Evolutionary conservation across 2,797 vertebrate genomes (phyloP).

Genomic region (Avahi laniger): DNA sequence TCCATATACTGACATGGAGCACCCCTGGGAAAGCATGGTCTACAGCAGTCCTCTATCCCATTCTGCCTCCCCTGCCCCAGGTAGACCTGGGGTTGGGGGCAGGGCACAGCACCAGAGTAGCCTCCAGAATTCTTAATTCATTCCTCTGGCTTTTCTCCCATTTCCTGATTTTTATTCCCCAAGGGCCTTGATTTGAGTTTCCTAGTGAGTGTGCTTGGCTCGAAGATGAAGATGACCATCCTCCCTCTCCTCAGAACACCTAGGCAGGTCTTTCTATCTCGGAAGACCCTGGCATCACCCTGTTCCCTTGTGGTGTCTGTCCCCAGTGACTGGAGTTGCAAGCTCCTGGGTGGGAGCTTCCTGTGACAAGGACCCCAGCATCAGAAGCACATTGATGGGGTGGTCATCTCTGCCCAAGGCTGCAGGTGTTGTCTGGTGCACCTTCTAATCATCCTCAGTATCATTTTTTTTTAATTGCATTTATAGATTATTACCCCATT

Average conservation of each 20-base stretch:
- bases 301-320: not conserved
- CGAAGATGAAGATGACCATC: not conserved
- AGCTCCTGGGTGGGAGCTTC: not conserved
- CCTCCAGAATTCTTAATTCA: not conserved
- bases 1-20: too few relatives aligned
- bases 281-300: not conserved
- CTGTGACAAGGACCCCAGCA: not conserved
- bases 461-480: not conserved
- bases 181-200: not conserved
- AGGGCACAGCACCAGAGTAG: too few relatives aligned
- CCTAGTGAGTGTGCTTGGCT: not conserved
- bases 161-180: not conserved
- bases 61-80: accelerated
- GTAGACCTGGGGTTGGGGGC: not conserved
- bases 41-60: accelerated
- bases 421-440: not conserved
- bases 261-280: not conserved
- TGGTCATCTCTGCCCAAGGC: not conserved
- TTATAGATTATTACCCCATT: not conserved
- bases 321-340: not conserved
- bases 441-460: not conserved
- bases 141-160: not conserved
- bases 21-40: too few relatives aligned
- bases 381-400: not conserved
- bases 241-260: not conserved